Conservation (phyloP, 2,113 vertebrate genomes). For the Odobenus rosmarus region DNA sequence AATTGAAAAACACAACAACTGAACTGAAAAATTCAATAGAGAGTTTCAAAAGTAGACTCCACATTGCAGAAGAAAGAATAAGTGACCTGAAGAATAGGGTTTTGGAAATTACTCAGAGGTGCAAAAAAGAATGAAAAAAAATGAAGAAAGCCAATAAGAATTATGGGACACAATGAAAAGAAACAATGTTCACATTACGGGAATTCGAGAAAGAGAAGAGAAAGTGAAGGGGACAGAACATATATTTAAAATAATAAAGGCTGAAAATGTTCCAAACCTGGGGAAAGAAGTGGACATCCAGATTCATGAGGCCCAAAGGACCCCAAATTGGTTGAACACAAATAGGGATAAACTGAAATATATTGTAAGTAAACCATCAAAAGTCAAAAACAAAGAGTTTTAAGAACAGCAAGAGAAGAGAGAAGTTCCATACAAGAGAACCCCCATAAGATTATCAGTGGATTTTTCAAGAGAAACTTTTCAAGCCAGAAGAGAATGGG, state of each 20-base stretch:
- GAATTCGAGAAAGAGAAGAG: neutral
- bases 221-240: neutral
- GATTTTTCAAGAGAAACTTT: neutral
- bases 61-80: neutral
- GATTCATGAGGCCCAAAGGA: neutral
- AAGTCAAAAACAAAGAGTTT: neutral
- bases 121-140: neutral
- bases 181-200: neutral
- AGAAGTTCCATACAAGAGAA: neutral
- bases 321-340: neutral
- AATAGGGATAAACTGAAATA: neutral
- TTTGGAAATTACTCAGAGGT: neutral
- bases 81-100: neutral
- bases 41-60: neutral
- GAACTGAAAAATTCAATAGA: neutral
- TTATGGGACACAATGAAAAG: neutral
- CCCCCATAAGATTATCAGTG: neutral
- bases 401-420: neutral
- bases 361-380: neutral
- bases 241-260: neutral
- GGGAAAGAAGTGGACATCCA: neutral
- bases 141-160: neutral
- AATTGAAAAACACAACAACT: neutral
- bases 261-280: neutral
- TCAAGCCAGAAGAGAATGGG: neutral